Evolutionary conservation across 2,888 invertebrate genomes (phyloP), one percentile per base, ranked within the genome.

Genomic region (Ectemnius continuus): DNA sequence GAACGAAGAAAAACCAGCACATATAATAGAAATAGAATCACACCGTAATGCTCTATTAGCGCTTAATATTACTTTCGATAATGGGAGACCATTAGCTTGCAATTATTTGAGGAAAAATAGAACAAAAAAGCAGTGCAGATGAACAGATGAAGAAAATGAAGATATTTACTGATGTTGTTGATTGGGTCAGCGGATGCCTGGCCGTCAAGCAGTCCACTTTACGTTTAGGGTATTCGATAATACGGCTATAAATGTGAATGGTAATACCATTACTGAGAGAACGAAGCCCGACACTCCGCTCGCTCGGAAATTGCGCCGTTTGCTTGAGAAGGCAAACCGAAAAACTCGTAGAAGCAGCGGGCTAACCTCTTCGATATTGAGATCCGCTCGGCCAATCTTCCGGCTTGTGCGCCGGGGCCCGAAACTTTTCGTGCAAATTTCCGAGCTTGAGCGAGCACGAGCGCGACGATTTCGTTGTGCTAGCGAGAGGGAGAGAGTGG

Each of bases 21-120:
- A 66, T 84, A 73, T 76, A 76, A 81, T 78, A 67, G 46, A 45
- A 28, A 45, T 78, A 76, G 73, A 72, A 23, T 23, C 0, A 23
- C 23, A 23, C 23, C 0, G 70, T 76, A 67, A 47, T 46, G 47
- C 70, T 23, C 23, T 23, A 20, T 1, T 20, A 23, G 3, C 23
- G 3, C 2, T 3, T 23, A 23, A 23, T 23, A 23, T 23, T 23
- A 23, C 0, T 3, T 23, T 2, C 59, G 67, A 81, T 77, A 70
- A 77, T 75, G 70, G 36, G 64, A 70, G 81, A 78, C 61, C 79
- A 81, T 78, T 66, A 47, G 47, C n/a, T 62, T 74, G 66, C 73
- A 67, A 81, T 78, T 79, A 80, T 79, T 79, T 80, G 74, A 73
- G 70, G 63, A 70, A 65, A 57, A 72, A 59, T 67, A 76, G 68